phyloP scores from a whole-genome alignment of 2,888 invertebrate genomes.

The Eucera pruinosa region DNA sequence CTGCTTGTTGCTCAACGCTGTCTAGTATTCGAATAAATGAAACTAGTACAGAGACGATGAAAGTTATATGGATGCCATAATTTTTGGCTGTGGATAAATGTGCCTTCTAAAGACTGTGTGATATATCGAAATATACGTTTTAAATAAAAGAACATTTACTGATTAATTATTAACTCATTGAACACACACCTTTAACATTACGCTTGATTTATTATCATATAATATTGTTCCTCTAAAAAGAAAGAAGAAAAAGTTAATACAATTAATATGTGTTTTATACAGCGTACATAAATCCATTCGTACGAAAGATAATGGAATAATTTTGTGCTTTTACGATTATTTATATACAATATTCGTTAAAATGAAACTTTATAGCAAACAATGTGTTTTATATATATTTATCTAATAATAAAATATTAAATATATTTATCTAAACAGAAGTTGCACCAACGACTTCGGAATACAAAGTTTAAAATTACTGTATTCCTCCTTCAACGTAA shows the following conservation, averaged over 20 bases:
- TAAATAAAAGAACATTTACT: constrained; percentile 36
- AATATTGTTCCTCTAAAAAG: constrained; percentile 9
- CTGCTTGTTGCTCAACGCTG: constrained; percentile 62
- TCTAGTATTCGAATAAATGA: constrained; percentile 31
- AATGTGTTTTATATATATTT: too few relatives aligned
- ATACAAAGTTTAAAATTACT: constrained; percentile 24
- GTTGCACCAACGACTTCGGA: constrained; percentile 41
- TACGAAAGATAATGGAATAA: constrained; percentile 71
- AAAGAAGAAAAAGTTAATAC: too few relatives aligned
- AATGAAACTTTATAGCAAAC: constrained; percentile 63
- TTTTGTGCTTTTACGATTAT: constrained; percentile 67
- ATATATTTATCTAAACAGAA: constrained; percentile 47
- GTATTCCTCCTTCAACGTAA: constrained; percentile 18
- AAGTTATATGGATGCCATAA: constrained; percentile 40
- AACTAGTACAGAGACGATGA: constrained; percentile 21
- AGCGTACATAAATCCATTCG: constrained; percentile 58
- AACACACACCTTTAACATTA: constrained; percentile 1
- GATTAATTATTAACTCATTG: constrained; percentile 9
- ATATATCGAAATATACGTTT: constrained; percentile 45
- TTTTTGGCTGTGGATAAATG: constrained; percentile 56
- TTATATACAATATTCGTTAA: constrained; percentile 70
- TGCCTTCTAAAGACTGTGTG: constrained; percentile 59
- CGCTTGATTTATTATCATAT: constrained; percentile 15
- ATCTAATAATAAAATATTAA: too few relatives aligned
- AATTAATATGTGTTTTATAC: constrained; percentile 61